phyloP scores from a whole-genome alignment of 2,888 invertebrate species.

The Xestia rhomboidea region DNA sequence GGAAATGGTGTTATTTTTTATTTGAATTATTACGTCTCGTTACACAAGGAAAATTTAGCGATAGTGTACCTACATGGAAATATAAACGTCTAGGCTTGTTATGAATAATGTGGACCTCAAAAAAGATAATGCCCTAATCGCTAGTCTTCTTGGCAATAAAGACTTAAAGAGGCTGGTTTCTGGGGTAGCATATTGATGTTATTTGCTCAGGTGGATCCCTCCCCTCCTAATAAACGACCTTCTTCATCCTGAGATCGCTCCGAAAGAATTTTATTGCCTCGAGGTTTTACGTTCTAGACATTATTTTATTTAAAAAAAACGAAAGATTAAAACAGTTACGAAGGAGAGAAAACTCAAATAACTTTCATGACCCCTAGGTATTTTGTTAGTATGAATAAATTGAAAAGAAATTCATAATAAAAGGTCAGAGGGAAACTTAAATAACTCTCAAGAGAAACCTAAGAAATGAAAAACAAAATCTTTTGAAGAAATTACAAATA shows the following conservation, averaged over 20 bases:
- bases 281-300: neutral
- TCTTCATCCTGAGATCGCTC: constrained; percentile 6
- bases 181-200: neutral
- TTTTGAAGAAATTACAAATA: constrained; percentile 15
- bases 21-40: constrained; percentile 38
- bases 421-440: neutral
- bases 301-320: constrained; percentile 15
- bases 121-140: constrained; percentile 8
- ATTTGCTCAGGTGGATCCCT: constrained; percentile 31
- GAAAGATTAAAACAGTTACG: neutral
- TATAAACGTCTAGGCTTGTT: constrained; percentile 7
- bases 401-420: constrained; percentile 12
- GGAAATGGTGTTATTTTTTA: constrained; percentile 26
- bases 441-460: constrained; percentile 2
- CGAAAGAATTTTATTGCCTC: constrained; percentile 19
- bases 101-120: neutral
- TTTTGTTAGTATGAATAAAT: neutral
- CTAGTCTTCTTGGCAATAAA: constrained; percentile 8
- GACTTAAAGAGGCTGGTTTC: neutral
- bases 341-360: neutral
- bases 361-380: neutral
- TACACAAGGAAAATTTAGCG: constrained; percentile 21
- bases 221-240: constrained; percentile 7
- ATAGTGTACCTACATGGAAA: constrained; percentile 17
- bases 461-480: neutral